These are phyloP conservation scores for Ceuthmochares aereus DNA, from an alignment of 2,113 vertebrate species.

Conservation along the genomic window DNA sequence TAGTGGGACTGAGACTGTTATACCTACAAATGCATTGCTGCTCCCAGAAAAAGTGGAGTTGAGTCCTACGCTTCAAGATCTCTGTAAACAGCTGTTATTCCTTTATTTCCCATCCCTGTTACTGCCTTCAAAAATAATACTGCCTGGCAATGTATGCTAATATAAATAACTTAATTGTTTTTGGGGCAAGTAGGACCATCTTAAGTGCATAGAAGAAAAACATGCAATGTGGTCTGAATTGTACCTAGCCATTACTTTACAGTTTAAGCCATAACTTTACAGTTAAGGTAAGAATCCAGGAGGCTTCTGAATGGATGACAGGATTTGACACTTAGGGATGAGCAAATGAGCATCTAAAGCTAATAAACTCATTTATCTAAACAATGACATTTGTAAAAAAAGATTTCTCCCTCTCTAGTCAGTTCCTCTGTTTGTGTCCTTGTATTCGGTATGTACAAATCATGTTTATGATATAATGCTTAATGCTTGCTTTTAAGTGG, in stretches of 20 bases:
- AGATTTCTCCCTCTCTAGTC: not conserved
- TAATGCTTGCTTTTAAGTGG: not conserved
- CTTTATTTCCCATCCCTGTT: not conserved
- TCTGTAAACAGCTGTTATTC: not conserved
- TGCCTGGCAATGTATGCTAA: not conserved
- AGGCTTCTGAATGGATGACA: not conserved
- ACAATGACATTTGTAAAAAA: not conserved
- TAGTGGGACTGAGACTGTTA: slow-evolving; percentile 17
- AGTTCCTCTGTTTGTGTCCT: not conserved
- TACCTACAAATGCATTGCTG: not conserved
- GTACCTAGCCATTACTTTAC: not conserved
- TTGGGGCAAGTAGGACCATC: not conserved
- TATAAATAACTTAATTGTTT: not conserved
- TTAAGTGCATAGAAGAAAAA: not conserved
- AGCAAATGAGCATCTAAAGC: not conserved
- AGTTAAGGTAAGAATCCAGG: not conserved
- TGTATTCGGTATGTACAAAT: not conserved
- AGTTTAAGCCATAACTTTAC: not conserved
- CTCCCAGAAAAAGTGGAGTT: not conserved
- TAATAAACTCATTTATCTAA: not conserved
- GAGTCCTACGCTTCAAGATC: not conserved
- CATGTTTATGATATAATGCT: not conserved
- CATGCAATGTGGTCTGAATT: not conserved
- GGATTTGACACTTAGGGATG: not conserved
- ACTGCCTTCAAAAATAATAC: not conserved